Conservation (phyloP, 2,113 vertebrate species). For the Limnothrissa miodon region DNA sequence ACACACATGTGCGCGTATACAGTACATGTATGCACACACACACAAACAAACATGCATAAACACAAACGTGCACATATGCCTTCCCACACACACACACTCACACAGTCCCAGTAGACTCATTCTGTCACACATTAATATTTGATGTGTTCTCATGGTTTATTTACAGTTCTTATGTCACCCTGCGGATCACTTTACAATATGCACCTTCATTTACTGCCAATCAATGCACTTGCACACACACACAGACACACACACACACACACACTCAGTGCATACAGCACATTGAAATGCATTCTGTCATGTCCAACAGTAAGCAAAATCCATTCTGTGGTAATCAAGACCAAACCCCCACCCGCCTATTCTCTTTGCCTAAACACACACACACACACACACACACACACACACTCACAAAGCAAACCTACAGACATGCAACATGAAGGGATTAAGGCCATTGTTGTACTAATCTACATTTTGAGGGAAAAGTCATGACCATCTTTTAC, state of each 20-base stretch:
- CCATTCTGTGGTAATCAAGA: too few species aligned
- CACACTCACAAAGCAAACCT: too few species aligned
- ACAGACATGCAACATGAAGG: too few species aligned
- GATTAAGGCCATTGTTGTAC: neutral
- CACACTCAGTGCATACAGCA: neutral
- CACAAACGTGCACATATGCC: neutral
- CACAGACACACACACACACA: constrained; percentile 14
- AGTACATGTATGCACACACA: neutral
- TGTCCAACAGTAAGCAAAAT: neutral
- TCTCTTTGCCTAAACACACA: too few species aligned
- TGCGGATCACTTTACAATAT: neutral
- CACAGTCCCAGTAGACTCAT: neutral
- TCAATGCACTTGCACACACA: neutral
- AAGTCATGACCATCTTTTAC: too few species aligned
- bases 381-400: too few species aligned
- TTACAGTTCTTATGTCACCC: neutral
- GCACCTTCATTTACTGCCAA: constrained; percentile 11
- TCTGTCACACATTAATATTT: neutral
- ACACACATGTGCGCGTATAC: neutral
- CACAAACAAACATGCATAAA: neutral
- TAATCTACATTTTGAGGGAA: neutral
- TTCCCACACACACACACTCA: neutral
- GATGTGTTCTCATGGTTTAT: constrained; percentile 5
- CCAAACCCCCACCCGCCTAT: too few species aligned
- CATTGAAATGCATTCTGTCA: neutral